Conservation (phyloP, 2,888 invertebrate genomes). For the Marronus borbonicus region DNA sequence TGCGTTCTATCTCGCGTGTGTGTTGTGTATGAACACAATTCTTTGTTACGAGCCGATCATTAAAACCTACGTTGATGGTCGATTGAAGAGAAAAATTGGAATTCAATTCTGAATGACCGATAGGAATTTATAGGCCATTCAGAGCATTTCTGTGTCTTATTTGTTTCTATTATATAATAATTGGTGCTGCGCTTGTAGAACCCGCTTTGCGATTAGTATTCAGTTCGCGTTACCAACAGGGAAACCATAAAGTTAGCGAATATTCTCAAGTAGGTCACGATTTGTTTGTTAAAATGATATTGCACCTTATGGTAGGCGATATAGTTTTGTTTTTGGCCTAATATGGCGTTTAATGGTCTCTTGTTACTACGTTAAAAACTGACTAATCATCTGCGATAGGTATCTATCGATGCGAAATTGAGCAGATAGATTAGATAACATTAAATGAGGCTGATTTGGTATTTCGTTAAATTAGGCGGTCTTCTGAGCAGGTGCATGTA, state of each 20-base stretch:
- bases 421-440: too few species aligned
- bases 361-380: too few species aligned
- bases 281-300: neutral
- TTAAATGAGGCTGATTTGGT: too few species aligned
- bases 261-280: neutral
- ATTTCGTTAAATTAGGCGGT: too few species aligned
- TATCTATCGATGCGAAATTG: too few species aligned
- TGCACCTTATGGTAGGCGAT: too few species aligned
- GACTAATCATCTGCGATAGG: too few species aligned
- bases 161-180: constrained; percentile 47
- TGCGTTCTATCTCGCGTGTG: constrained; percentile 17
- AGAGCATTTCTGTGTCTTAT: constrained; percentile 43
- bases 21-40: constrained; percentile 28
- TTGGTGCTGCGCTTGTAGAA: constrained; percentile 37
- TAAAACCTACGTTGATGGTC: constrained; percentile 43
- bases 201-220: constrained; percentile 37
- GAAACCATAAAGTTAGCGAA: neutral
- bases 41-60: constrained; percentile 37
- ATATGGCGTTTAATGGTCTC: too few species aligned
- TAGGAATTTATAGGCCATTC: constrained; percentile 42
- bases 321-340: too few species aligned
- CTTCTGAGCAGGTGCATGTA: too few species aligned
- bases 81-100: constrained; percentile 32
- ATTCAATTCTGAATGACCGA: constrained; percentile 36
- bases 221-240: neutral